phyloP scores from a whole-genome alignment of 2,113 vertebrate genomes.

The Tautogolabrus adspersus region DNA sequence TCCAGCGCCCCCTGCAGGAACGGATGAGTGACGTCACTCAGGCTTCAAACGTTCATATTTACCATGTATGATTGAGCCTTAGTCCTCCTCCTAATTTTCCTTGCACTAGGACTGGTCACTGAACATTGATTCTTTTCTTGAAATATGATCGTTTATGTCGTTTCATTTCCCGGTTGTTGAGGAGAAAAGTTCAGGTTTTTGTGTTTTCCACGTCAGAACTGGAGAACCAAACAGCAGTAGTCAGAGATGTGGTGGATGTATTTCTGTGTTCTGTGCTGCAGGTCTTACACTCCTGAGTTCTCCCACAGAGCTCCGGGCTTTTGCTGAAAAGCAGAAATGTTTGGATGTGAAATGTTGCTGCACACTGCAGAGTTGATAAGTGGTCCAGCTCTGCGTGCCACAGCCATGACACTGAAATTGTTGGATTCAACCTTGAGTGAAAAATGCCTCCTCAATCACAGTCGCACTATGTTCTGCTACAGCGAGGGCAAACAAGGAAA shows the following conservation, averaged over 20 bases:
- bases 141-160: neutral
- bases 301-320: neutral
- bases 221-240: neutral
- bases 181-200: neutral
- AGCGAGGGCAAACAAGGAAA: neutral
- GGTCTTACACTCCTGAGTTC: neutral
- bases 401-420: constrained; percentile 28
- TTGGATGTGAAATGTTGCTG: constrained; percentile 29
- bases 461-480: neutral
- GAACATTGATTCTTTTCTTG: no score
- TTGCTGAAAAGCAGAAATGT: constrained; percentile 32
- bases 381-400: constrained; percentile 2
- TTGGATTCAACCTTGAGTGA: constrained; percentile 40
- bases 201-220: neutral
- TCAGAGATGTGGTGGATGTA: neutral
- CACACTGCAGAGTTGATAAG: constrained; percentile 26
- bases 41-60: no score
- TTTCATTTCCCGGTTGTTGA: neutral
- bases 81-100: no score
- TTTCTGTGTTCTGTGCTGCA: neutral
- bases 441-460: constrained; percentile 21
- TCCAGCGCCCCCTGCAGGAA: no score
- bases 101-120: no score
- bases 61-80: no score
- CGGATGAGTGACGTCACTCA: no score